A percentile compares a stretch with the other conserved stretches of the same genome.
phyloP scores from a whole-genome alignment of 1,140 invertebrate genomes.

The Drosophila oshimai region DNA sequence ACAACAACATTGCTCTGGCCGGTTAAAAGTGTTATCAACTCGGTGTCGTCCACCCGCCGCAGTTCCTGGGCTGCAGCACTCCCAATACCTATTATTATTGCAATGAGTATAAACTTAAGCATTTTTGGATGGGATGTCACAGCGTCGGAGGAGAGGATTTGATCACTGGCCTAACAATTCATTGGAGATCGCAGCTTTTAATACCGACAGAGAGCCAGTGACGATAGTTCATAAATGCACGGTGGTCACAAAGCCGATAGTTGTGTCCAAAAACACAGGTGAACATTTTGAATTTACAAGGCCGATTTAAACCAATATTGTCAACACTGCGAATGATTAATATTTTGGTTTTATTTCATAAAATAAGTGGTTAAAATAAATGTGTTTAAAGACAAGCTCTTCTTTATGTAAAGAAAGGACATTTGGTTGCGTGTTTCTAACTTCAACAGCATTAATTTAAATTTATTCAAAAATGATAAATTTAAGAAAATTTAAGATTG shows the following conservation, averaged over 20 bases:
- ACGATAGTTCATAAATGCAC: not conserved
- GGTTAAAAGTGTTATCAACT: slow-evolving; percentile 58
- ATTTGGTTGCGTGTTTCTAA: too few relatives aligned
- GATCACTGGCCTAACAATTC: not conserved
- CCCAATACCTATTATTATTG: slow-evolving; percentile 5
- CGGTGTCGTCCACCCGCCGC: slow-evolving; percentile 56
- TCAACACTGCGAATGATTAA: not conserved
- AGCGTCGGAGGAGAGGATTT: not conserved
- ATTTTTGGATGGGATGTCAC: slow-evolving; percentile 1
- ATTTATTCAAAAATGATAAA: too few relatives aligned
- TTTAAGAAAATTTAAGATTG: too few relatives aligned
- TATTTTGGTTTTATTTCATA: too few relatives aligned
- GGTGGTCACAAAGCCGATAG: too few relatives aligned
- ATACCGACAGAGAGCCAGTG: not conserved
- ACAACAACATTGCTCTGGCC: slow-evolving; percentile 55
- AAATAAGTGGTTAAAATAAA: too few relatives aligned
- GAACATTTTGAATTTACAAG: too few relatives aligned
- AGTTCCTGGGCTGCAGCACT: slow-evolving; percentile 4
- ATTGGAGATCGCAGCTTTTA: slow-evolving; percentile 5
- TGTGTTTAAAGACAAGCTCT: too few relatives aligned
- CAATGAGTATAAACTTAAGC: slow-evolving; percentile 7
- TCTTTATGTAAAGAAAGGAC: too few relatives aligned
- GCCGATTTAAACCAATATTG: too few relatives aligned
- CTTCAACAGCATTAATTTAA: too few relatives aligned
- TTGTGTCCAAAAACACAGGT: too few relatives aligned